Conservation (phyloP, 2,113 vertebrate species). For the Zapus hudsonius region DNA sequence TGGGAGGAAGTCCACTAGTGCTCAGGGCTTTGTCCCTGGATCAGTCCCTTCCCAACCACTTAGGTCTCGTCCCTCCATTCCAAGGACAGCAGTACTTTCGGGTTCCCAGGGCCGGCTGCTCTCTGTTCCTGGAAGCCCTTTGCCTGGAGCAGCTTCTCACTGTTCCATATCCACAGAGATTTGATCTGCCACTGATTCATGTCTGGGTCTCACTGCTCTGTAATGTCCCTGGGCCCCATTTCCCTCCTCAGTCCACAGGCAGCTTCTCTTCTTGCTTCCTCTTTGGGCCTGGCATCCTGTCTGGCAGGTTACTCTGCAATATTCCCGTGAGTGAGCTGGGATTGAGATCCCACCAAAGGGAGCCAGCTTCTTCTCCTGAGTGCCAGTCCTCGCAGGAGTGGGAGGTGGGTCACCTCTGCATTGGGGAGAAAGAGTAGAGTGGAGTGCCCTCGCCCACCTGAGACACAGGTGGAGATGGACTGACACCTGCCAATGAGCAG, state of each 20-base stretch:
- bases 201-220: neutral
- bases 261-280: neutral
- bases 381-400: neutral
- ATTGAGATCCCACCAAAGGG: neutral
- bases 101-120: neutral
- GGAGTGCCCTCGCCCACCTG: neutral
- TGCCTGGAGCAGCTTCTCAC: neutral
- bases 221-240: neutral
- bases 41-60: neutral
- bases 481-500: neutral
- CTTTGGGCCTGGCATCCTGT: neutral
- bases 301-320: neutral
- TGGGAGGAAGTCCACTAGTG: neutral
- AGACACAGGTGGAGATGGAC: neutral
- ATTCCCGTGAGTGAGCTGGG: neutral
- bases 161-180: neutral
- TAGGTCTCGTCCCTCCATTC: neutral
- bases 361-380: neutral
- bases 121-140: neutral
- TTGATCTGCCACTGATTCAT: rapidly evolving
- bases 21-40: neutral
- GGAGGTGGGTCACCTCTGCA: neutral
- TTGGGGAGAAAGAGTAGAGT: neutral
- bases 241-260: neutral
- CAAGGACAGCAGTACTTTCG: neutral